phyloP scores from a whole-genome alignment of 2,113 vertebrate species.

The Colaptes auratus region DNA sequence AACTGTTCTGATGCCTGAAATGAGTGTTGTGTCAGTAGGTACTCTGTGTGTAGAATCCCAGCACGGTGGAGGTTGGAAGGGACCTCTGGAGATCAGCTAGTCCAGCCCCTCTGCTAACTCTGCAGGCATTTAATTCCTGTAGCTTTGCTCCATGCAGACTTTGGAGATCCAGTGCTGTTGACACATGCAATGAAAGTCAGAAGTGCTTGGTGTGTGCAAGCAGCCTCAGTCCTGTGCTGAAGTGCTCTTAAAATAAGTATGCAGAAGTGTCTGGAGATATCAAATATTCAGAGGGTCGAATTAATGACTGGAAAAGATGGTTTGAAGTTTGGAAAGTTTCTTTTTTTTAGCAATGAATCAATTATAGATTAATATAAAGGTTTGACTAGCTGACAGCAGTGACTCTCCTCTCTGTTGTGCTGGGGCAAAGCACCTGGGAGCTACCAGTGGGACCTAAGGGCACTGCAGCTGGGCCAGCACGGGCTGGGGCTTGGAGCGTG shows the following conservation, averaged over 20 bases:
- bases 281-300: conserved; percentile 55
- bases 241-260: conserved; percentile 53
- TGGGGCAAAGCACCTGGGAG: fast-evolving
- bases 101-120: background rate
- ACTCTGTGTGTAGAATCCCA: background rate
- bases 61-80: too few relatives aligned
- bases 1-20: background rate
- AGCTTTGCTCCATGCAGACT: background rate
- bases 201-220: background rate
- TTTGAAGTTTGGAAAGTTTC: conserved; percentile 24
- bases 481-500: background rate
- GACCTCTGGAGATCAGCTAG: too few relatives aligned
- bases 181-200: background rate
- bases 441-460: fast-evolving
- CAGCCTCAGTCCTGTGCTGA: conserved; percentile 23
- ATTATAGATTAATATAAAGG: conserved; percentile 41
- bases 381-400: background rate
- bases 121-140: background rate
- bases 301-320: background rate
- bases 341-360: background rate
- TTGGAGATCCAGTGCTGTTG: background rate
- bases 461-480: fast-evolving
- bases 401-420: background rate
- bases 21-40: background rate
- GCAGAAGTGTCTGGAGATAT: conserved; percentile 42